Conservation (phyloP, 1,140 invertebrate species). For the Maconellicoccus hirsutus region DNA sequence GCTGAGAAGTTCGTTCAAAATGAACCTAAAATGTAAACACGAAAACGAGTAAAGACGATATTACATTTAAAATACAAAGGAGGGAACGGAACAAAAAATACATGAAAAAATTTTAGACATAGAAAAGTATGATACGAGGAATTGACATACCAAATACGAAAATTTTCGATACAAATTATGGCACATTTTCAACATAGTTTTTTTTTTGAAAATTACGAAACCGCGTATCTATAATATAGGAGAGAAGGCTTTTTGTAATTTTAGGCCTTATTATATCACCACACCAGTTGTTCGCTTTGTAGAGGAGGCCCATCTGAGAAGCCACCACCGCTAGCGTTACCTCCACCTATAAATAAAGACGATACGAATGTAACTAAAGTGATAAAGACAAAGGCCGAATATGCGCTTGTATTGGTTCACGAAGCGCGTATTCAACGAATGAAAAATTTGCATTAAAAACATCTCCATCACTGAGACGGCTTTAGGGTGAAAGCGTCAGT, state of each 20-base stretch:
- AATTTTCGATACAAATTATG: not conserved
- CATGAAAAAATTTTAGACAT: not conserved
- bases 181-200: not conserved
- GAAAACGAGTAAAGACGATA: too few relatives aligned
- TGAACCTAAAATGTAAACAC: not conserved
- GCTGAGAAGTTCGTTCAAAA: not conserved
- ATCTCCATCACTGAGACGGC: not conserved
- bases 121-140: not conserved
- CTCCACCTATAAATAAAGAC: conserved; percentile 34
- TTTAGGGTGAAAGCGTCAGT: not conserved
- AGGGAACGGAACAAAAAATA: not conserved
- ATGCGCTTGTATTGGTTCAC: not conserved
- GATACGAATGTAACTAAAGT: not conserved
- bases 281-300: conserved; percentile 58
- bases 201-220: not conserved
- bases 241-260: not conserved
- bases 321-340: conserved; percentile 43
- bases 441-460: not conserved
- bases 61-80: too few relatives aligned
- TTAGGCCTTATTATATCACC: conserved; percentile 36
- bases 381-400: not conserved
- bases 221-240: not conserved
- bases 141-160: not conserved
- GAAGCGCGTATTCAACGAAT: not conserved
- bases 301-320: conserved; percentile 58